Percentiles rank a stretch among this genome's conserved stretches.
phyloP scores from a whole-genome alignment of 2,888 invertebrate species.

The Caenorhabditis sp. region DNA sequence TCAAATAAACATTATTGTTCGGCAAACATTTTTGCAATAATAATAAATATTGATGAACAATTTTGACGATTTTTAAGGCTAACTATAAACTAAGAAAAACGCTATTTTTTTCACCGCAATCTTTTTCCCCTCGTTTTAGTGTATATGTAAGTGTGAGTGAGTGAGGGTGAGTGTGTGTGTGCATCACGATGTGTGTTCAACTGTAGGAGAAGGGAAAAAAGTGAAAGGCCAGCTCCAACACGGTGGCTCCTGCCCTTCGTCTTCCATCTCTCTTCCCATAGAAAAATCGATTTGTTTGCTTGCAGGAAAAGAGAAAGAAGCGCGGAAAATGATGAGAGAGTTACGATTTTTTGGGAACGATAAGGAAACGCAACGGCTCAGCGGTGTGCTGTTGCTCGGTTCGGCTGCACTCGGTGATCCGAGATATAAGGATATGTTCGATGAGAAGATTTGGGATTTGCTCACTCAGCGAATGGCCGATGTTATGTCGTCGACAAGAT shows the following conservation, averaged over 20 bases:
- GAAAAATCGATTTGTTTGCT: neutral
- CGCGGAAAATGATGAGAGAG: neutral
- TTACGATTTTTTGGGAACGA: neutral
- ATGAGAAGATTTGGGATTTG: slow-evolving; percentile 17
- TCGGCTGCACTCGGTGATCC: slow-evolving; percentile 3
- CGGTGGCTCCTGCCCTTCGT: neutral
- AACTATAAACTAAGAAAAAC: no score
- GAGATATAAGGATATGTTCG: slow-evolving; percentile 28
- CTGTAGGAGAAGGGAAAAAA: neutral
- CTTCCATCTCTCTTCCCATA: neutral
- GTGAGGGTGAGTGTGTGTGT: neutral
- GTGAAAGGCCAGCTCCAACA: neutral
- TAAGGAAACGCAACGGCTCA: slow-evolving; percentile 8
- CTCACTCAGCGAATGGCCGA: slow-evolving; percentile 45
- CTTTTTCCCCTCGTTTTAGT: neutral
- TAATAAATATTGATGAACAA: no score
- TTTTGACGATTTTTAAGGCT: no score
- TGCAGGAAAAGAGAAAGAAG: slow-evolving; percentile 15
- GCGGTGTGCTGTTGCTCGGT: slow-evolving; percentile 32
- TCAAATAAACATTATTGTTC: no score
- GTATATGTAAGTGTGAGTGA: neutral
- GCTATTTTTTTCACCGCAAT: neutral
- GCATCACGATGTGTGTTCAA: neutral
- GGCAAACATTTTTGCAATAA: no score
- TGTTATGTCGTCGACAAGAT: neutral